Percentiles rank a stretch among this genome's conserved stretches.
These are phyloP conservation scores for Zophobas morio DNA, from an alignment of 1,140 invertebrate genomes.

Conservation along the genomic window DNA sequence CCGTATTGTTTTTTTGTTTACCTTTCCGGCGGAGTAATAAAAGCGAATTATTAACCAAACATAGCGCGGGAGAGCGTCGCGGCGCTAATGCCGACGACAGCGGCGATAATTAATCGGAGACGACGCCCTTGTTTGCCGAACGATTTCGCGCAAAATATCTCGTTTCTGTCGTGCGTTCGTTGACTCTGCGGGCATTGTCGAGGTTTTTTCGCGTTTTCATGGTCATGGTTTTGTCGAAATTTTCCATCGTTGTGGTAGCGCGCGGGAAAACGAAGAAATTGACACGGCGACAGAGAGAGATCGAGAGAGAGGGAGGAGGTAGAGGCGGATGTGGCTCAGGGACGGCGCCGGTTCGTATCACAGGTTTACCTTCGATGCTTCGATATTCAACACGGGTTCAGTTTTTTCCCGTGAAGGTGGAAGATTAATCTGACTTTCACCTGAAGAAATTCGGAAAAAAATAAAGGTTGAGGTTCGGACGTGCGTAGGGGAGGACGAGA, in stretches of 20 bases:
- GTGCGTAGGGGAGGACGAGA: no score
- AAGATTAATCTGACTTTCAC: no score
- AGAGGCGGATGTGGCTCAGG: constrained; percentile 37
- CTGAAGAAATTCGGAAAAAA: no score
- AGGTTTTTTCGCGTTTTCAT: constrained; percentile 18
- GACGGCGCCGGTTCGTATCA: constrained; percentile 32
- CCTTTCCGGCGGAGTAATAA: constrained; percentile 35
- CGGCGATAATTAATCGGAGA: constrained; percentile 25
- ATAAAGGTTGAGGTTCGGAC: no score
- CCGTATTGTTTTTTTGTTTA: constrained; percentile 42
- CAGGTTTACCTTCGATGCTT: constrained; percentile 23
- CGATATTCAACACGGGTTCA: not conserved
- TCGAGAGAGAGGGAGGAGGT: constrained; percentile 8
- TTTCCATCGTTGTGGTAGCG: constrained; percentile 7
- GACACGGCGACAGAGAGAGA: constrained; percentile 13
- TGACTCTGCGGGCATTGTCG: constrained; percentile 31
- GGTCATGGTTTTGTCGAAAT: constrained; percentile 29
- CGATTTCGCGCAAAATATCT: constrained; percentile 20
- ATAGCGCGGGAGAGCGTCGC: not conserved
- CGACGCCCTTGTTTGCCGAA: constrained; percentile 23
- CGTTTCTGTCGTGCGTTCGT: constrained; percentile 4
- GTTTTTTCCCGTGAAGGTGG: not conserved
- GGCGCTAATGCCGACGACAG: constrained; percentile 3
- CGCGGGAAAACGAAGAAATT: constrained; percentile 36
- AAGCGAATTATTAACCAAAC: constrained; percentile 47